A percentile compares a stretch with the other conserved stretches of the same genome.
phyloP scores from a whole-genome alignment of 1,140 invertebrate genomes.

The Papilio polyxenes region DNA sequence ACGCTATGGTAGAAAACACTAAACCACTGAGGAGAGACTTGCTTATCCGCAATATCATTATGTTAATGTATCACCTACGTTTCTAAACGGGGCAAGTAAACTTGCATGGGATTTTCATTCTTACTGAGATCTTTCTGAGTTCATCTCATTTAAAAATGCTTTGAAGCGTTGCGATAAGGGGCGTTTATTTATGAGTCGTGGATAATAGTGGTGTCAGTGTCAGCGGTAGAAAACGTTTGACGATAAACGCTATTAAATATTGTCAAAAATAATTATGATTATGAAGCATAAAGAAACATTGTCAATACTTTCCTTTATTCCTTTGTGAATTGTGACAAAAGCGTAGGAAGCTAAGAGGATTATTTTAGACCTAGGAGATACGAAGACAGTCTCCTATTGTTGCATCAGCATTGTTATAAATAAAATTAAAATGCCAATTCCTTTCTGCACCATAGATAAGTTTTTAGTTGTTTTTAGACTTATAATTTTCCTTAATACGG shows the following conservation, averaged over 20 bases:
- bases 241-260: not conserved
- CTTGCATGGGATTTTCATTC: conserved; percentile 33
- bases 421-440: not conserved
- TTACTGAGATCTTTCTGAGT: conserved; percentile 6
- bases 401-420: not conserved
- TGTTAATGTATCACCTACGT: conserved; percentile 32
- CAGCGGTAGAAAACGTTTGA: conserved; percentile 1
- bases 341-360: not conserved
- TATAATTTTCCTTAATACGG: too few relatives aligned
- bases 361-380: not conserved
- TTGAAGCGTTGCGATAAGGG: conserved; percentile 25
- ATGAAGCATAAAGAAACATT: not conserved
- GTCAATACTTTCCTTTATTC: not conserved
- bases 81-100: conserved; percentile 33
- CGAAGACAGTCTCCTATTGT: not conserved
- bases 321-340: conserved; percentile 1
- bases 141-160: conserved; percentile 22
- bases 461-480: not conserved
- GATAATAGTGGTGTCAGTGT: not conserved
- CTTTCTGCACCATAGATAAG: not conserved
- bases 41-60: conserved; percentile 24
- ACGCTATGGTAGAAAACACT: not conserved
- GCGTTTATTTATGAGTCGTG: conserved; percentile 31
- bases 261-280: too few relatives aligned
- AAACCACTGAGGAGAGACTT: not conserved